Percentiles rank a stretch among this genome's conserved stretches.
Evolutionary conservation across 2,797 vertebrate species (phyloP).

Genomic region (Xiphophorus birchmanni): DNA sequence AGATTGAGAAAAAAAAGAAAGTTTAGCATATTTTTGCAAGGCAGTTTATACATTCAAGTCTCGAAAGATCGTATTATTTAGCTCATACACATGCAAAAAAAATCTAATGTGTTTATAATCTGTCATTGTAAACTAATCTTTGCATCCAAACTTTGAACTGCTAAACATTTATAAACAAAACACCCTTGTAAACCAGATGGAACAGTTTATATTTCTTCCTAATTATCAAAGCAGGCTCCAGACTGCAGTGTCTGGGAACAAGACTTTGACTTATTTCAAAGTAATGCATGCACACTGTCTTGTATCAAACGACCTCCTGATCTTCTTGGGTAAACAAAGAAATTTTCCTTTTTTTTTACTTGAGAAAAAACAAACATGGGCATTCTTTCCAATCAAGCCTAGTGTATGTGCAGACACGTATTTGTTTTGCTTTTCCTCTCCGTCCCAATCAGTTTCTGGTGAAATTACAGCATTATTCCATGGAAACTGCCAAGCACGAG

Average conservation of each 20-base stretch:
- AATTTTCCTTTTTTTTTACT: conserved; percentile 61
- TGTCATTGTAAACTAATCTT: conserved; percentile 54
- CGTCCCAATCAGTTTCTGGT: conserved; percentile 79
- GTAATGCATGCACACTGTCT: conserved; percentile 48
- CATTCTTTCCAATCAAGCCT: conserved; percentile 78
- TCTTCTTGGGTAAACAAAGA: conserved; percentile 54
- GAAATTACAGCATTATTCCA: conserved; percentile 81
- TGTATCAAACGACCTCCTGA: conserved; percentile 70
- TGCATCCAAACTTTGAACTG: conserved; percentile 72
- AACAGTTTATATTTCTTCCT: conserved; percentile 58
- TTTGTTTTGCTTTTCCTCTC: conserved; percentile 63
- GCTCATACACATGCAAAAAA: background rate
- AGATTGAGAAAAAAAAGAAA: background rate
- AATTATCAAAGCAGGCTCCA: conserved; percentile 58
- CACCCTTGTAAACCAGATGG: conserved; percentile 65
- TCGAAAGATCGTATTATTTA: background rate
- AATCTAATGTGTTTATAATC: conserved; percentile 26
- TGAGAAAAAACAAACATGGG: conserved; percentile 74
- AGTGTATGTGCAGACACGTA: conserved; percentile 70
- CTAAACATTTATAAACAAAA: conserved; percentile 64
- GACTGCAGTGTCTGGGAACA: conserved; percentile 35
- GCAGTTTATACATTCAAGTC: background rate
- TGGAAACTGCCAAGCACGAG: conserved; percentile 78
- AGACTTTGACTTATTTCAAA: conserved; percentile 51
- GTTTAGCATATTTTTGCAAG: background rate